These are phyloP conservation scores for Lagocephalus sceleratus DNA, from an alignment of 2,797 vertebrate species.

Conservation along the genomic window DNA sequence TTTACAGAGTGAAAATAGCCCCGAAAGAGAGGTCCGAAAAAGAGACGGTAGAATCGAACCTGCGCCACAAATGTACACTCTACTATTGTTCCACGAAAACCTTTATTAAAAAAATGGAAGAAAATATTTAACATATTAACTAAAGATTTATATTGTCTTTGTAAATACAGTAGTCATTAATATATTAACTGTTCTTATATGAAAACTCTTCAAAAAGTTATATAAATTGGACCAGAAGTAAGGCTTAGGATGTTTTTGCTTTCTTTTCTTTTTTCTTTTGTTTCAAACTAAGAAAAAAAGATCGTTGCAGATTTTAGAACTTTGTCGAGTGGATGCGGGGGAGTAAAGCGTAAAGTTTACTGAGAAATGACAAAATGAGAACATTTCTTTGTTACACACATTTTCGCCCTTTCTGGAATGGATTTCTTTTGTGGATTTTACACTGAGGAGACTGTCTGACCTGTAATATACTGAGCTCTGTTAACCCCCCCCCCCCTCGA, in stretches of 20 bases:
- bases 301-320: conserved; percentile 41
- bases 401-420: conserved; percentile 37
- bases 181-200: conserved; percentile 79
- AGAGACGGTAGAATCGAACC: conserved; percentile 49
- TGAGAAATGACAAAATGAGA: conserved; percentile 54
- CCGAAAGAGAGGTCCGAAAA: conserved; percentile 40
- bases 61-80: conserved; percentile 64
- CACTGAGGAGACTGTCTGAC: conserved; percentile 47
- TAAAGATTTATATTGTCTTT: conserved; percentile 83
- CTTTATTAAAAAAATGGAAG: conserved; percentile 72
- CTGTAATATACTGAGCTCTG: conserved; percentile 50
- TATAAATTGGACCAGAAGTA: conserved; percentile 64
- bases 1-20: conserved; percentile 47
- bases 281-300: conserved; percentile 7
- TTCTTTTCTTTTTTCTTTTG: conserved; percentile 22
- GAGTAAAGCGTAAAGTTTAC: conserved; percentile 56
- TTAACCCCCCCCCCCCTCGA: conserved; percentile 9
- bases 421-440: conserved; percentile 52
- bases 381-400: conserved; percentile 46
- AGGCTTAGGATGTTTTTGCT: conserved; percentile 49
- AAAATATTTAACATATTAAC: conserved; percentile 82
- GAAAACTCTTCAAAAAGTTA: conserved; percentile 75
- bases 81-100: conserved; percentile 68
- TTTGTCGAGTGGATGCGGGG: conserved; percentile 45
- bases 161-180: conserved; percentile 84